Base-by-base conservation (phyloP, 2,888 invertebrate species). In the Lamellibrachia columna region DNA sequence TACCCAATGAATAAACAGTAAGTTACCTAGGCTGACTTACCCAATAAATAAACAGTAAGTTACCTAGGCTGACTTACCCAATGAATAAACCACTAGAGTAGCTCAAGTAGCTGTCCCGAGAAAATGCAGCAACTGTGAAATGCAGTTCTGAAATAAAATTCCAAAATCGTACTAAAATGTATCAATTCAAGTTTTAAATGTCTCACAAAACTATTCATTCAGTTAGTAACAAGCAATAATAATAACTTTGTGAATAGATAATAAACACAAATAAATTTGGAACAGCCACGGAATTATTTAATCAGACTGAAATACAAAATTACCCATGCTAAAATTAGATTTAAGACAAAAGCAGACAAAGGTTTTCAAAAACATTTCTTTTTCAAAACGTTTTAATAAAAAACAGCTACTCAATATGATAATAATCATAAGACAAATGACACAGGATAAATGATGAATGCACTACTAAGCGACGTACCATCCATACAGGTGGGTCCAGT, bases 401-500 rank as follows among this genome's bases (percentile, higher is more conserved):
- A 40, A 40, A 40, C 40, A 40, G 40, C 40, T 40, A 40, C 40
- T 40, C 40, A 40, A 40, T 40, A 40, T 22, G 75, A 22, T 15
- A 22, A 15, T 75, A 75, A 60, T 75, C 75, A 75, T 22, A 40
- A 40, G 1, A 2, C 22, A 75, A 22, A 22, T 75, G n/a, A 22
- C n/a, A 75, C 75, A 75, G 75, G 75, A 15, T 75, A 3, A 22
- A 75, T 3, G 15, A 75, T 75, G 75, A 75, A 75, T 11, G 75
- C 75, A 22, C n/a, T 22, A 2, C 22, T 22, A 15, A 75, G 75
- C n/a, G 15, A 91, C 91, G 15, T 53, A 91, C 91, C 91, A 4
- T 91, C 11, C n/a, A 40, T 91, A 91, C 91, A 91, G 91, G 91
- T 91, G 91, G 40, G 22, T 6, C 91, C 91, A 91, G 91, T 91